Conservation (phyloP, 2,797 vertebrate genomes). For the Hoplostethus atlanticus region DNA sequence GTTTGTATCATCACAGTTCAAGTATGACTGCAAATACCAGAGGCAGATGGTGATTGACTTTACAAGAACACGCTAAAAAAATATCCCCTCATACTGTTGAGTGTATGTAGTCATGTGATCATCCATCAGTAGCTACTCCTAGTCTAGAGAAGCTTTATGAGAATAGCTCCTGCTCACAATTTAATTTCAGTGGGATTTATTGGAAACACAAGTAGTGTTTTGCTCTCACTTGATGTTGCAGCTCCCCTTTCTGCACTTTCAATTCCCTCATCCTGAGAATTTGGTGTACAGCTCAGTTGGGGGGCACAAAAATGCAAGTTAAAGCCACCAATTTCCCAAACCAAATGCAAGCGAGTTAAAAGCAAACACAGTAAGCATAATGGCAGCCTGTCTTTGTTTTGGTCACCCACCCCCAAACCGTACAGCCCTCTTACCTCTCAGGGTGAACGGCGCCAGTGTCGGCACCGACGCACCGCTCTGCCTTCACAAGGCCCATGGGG, state of each 20-base stretch:
- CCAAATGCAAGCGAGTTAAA: conserved; percentile 22
- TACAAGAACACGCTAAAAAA: too few species aligned
- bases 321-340: not conserved
- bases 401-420: conserved; percentile 4
- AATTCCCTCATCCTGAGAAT: conserved; percentile 41
- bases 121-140: too few species aligned
- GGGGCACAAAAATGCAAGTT: conserved; percentile 6
- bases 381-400: conserved; percentile 25
- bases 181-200: too few species aligned
- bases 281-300: conserved; percentile 23
- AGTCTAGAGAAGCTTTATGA: too few species aligned
- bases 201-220: too few species aligned
- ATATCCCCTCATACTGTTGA: too few species aligned
- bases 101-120: too few species aligned
- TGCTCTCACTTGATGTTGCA: too few species aligned
- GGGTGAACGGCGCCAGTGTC: conserved; percentile 18
- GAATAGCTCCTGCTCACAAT: too few species aligned
- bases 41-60: too few species aligned
- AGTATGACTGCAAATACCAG: too few species aligned
- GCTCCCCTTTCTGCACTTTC: conserved; percentile 9
- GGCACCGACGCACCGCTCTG: not conserved
- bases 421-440: conserved; percentile 27
- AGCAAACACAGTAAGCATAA: conserved; percentile 47
- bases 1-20: too few species aligned
- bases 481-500: not conserved